Base-by-base conservation (phyloP, 2,797 vertebrate species). In the Meda fulgida region DNA sequence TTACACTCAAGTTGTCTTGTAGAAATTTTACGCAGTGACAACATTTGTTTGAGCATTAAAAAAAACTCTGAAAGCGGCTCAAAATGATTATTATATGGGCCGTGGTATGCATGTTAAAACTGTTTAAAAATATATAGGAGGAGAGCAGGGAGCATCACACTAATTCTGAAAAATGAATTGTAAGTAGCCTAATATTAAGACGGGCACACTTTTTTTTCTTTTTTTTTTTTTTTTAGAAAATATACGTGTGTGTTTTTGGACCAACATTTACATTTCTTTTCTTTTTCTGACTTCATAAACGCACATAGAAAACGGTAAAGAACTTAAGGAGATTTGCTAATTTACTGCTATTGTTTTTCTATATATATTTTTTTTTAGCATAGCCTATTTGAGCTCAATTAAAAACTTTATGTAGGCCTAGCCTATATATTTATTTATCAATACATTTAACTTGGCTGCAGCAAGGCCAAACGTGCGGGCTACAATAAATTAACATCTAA, bases 1-100 rank as follows among this genome's bases (percentile, higher is more conserved):
- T 70, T 21, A 70, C 9, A 66, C 71, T 76, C 23, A 55, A 29
- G 18, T 77, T 76, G 60, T 38, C 80, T 71, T 71, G 72, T 38
- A 65, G 21, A 77, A 51, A 58, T 53, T 77, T 67, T 40, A 67
- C 46, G 18, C 60, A 83, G 21, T 29, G 36, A 40, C 31, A 29
- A 55, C 51, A 67, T 11, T 6, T 7, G 46, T 29, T 38, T 55
- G 66, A 53, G 34, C 34, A 76, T 14, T 34, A 5, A 21, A 73
- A 60, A 60, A 14, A 13, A 23, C 55, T 60, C 51, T 19, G 7
- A 65, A 18, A 18, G 26, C 11, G 31, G 7, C 21, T n/a, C 51
- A 38, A 76, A 76, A 76, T 16, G 13, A 38, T 38, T 58, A 55
- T 38, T 14, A 31, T 11, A 16, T n/a, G 4, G 72, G 3, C 29